Base-by-base conservation (phyloP, 2,113 vertebrate genomes). In the Pristiophorus japonicus region DNA sequence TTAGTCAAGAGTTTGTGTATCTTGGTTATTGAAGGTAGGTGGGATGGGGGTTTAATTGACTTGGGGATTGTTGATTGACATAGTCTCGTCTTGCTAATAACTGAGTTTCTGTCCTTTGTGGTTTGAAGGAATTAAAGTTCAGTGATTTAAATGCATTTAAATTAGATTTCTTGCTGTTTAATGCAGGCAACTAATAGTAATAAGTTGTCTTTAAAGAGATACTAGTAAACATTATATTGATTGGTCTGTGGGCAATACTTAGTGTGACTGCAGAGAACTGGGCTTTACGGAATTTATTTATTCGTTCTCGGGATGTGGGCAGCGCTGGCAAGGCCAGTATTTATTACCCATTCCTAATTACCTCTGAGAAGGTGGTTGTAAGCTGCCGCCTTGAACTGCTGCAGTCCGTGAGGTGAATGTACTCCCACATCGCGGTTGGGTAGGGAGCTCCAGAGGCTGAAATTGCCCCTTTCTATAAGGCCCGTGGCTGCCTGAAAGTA, bases 101-200 rank as follows among this genome's bases (percentile, higher is more conserved):
- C 62, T 47, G 88, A 59, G 51, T 90, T 59, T 55, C 87, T 90
- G 91, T 66, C 62, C 63, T 94, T 94, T 6, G 38, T 67, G 92
- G 45, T 67, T 94, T 24, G 65, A 70, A 27, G 22, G 92, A 94
- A 70, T 67, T 42, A 24, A 14, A 70, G 30, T 70, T 34, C 42
- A 12, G 38, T 47, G 10, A 47, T 70, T 22, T 94, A 51, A 94
- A 67, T 47, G 91, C 42, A 27, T 94, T 66, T 47, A 94, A 94
- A 66, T 70, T 94, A 70, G 12, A 94, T 94, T 42, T 94, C 65
- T 22, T 47, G 63, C 24, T 94, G 63, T 66, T 94, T 94, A 27
- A 47, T 94, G 92, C 38, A 70, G 22, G 66, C 42, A 94, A 20
- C 27, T 34, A 94, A 70, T 47, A 70, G 63, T 47, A 47, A 70